These are phyloP conservation scores for Polypedilum pembai DNA, from an alignment of 1,140 invertebrate species.

Conservation along the genomic window DNA sequence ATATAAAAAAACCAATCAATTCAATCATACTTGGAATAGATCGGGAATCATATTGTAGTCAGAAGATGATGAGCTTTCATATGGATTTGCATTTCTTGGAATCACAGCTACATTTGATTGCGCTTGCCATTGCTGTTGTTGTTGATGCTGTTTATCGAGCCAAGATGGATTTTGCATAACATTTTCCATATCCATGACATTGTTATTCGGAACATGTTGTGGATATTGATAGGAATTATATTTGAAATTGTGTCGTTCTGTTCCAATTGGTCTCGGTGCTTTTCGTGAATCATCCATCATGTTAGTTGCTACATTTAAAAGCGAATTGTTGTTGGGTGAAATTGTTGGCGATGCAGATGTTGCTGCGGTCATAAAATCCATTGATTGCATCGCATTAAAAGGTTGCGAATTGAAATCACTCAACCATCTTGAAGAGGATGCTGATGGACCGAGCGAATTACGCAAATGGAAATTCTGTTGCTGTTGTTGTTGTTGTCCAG, in stretches of 20 bases:
- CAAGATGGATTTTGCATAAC: not conserved
- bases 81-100: not conserved
- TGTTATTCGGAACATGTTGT: not conserved
- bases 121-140: not conserved
- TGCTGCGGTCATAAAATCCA: constrained; percentile 22
- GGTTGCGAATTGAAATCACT: constrained; percentile 24
- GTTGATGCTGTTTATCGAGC: constrained; percentile 6
- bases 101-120: constrained; percentile 6
- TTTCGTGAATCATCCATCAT: constrained; percentile 58
- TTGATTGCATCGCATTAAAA: constrained; percentile 8
- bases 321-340: constrained; percentile 46
- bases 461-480: constrained; percentile 29
- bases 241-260: constrained; percentile 63
- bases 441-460: not conserved
- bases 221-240: constrained; percentile 38
- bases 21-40: not conserved
- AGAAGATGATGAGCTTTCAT: not conserved
- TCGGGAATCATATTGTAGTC: constrained; percentile 9
- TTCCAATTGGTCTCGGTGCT: constrained; percentile 67
- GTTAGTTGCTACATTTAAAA: constrained; percentile 37
- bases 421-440: not conserved
- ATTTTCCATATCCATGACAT: not conserved
- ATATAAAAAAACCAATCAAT: no score
- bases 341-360: constrained; percentile 50
- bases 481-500: not conserved